Evolutionary conservation across 2,113 vertebrate species (phyloP), one percentile per base, ranked within the genome.

Genomic region (Takifugu bimaculatus): DNA sequence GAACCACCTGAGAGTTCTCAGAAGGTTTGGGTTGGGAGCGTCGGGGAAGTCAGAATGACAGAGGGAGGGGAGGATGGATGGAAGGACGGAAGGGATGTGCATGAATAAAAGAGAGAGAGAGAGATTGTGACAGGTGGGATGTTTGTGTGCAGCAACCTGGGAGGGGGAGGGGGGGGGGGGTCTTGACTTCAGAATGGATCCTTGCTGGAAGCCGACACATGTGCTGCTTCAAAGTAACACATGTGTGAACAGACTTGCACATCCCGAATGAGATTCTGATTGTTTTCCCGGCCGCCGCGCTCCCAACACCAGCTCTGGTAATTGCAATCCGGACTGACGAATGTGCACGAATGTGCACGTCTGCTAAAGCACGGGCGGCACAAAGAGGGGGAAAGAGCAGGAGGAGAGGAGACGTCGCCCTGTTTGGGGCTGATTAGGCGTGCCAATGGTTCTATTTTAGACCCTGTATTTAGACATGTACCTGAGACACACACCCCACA

Each of bases 1-100:
- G 78, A 89, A 86, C 87, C 86, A 87, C 87, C 87, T 72, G 88
- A 88, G 88, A 88, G 82, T 88, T 88, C 76, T 57, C 32, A 53
- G 78, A 77, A 68, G 68, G 78, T 79, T 80, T 67, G 79, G 65
- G 72, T 82, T 77, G 49, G 60, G 26, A 15, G 51, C 50, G 77
- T 65, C 63, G 61, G 65, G 77, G 68, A 82, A 77, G 78, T 74
- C 74, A 57, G 73, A 77, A 75, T 65, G 79, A 79, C 78, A 84
- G 56, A 71, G 74, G 72, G 66, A 63, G 61, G 60, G 70, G 69
- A 54, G 63, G 28, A 75, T 13, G 45, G 14, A 48, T 59, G 81
- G 73, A 80, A 87, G 75, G 67, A 74, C 2, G 53, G 69, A 77
- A 54, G 66, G 60, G 76, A 74, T 62, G 64, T 58, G 73, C 4